Evolutionary conservation across 2,113 vertebrate species (phyloP).

Genomic region (Hyperoodon ampullatus): DNA sequence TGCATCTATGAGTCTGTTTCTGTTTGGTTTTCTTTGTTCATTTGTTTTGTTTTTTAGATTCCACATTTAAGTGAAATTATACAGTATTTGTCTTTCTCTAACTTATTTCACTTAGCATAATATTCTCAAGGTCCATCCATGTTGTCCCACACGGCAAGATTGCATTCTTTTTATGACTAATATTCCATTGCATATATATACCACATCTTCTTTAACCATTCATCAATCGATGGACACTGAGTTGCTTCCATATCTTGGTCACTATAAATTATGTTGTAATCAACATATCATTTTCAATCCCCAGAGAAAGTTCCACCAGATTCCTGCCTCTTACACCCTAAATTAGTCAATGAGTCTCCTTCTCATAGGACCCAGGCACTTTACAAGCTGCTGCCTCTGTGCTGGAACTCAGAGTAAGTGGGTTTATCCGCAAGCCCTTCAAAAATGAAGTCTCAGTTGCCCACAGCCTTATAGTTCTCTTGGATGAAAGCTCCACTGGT

Average conservation of each 20-base stretch:
- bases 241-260: neutral
- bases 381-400: neutral
- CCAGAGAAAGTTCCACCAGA: neutral
- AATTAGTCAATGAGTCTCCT: neutral
- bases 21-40: neutral
- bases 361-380: neutral
- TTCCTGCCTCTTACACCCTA: neutral
- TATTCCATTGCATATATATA: neutral
- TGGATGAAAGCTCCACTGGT: neutral
- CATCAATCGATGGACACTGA: neutral
- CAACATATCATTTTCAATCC: neutral
- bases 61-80: neutral
- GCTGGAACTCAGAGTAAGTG: neutral
- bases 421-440: too few species aligned
- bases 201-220: neutral
- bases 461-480: neutral
- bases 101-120: neutral
- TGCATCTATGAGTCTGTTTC: neutral
- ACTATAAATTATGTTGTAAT: neutral
- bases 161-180: neutral
- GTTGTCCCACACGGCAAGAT: neutral
- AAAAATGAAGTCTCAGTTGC: neutral
- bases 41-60: neutral
- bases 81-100: neutral
- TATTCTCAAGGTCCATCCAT: neutral